Evolutionary conservation across 2,113 vertebrate genomes (phyloP).

Genomic region (Clinocottus analis): DNA sequence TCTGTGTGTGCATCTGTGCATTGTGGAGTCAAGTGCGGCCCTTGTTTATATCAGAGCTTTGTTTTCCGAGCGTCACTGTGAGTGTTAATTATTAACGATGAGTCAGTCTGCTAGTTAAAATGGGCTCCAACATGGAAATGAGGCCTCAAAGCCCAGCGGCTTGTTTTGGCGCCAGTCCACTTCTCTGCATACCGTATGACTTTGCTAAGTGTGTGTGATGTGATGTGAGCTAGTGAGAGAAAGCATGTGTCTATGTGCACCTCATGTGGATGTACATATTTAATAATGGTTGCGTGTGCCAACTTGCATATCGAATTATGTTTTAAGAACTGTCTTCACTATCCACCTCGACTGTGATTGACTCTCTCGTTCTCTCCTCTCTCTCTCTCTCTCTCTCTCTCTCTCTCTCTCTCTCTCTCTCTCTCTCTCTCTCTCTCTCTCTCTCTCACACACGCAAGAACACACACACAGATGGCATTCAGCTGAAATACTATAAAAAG

Average conservation of each 20-base stretch:
- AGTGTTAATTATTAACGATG: conserved; percentile 78
- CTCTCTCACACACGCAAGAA: background rate
- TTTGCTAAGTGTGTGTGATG: conserved; percentile 37
- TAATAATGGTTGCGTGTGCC: conserved; percentile 46
- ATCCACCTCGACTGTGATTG: conserved; percentile 48
- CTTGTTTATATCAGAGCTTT: conserved; percentile 60
- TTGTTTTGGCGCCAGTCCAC: conserved; percentile 72
- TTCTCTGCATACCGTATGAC: conserved; percentile 72
- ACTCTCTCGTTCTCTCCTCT: background rate
- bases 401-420: background rate
- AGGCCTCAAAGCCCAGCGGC: conserved; percentile 73
- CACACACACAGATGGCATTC: conserved; percentile 25
- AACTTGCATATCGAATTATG: conserved; percentile 64
- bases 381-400: background rate
- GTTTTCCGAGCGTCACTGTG: conserved; percentile 60
- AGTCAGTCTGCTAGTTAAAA: conserved; percentile 76
- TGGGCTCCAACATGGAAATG: conserved; percentile 74
- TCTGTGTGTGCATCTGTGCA: conserved; percentile 22
- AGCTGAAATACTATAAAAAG: conserved; percentile 37
- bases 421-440: background rate
- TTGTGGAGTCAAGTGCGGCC: conserved; percentile 15
- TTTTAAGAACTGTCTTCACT: conserved; percentile 49
- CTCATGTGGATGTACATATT: conserved; percentile 63
- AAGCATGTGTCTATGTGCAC: conserved; percentile 34
- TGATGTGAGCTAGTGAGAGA: conserved; percentile 17